Percentiles rank a stretch among this genome's conserved stretches.
Evolutionary conservation across 37 sponge, comb jelly and placozoan genomes (phyloP).

Genomic region (Crambe crambe): DNA sequence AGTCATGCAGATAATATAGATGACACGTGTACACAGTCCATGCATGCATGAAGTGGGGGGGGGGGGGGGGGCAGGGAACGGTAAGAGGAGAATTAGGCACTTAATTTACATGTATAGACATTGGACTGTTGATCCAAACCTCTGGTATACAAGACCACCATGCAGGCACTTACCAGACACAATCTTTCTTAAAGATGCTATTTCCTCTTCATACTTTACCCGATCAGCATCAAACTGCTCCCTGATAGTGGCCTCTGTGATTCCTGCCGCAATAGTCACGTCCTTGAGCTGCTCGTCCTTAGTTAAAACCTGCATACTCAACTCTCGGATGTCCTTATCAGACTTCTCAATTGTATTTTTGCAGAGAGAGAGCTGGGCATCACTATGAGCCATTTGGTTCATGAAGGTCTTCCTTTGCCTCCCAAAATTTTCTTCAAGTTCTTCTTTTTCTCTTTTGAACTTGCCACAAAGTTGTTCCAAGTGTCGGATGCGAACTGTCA

Average conservation of each 20-base stretch:
- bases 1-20: no score
- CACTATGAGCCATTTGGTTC: constrained; percentile 59
- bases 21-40: no score
- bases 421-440: constrained; percentile 79
- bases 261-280: not conserved
- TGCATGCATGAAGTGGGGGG: no score
- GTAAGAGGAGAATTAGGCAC: no score
- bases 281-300: constrained; percentile 45
- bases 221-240: constrained; percentile 62
- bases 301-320: constrained; percentile 3
- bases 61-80: no score
- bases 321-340: not conserved
- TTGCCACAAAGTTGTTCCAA: constrained; percentile 19
- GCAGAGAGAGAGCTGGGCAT: constrained; percentile 8
- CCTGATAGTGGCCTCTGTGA: constrained; percentile 14
- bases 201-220: constrained; percentile 69
- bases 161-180: constrained; percentile 26
- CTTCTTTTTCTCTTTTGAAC: constrained; percentile 37
- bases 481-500: not conserved
- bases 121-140: no score
- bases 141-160: no score
- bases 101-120: no score
- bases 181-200: constrained; percentile 44
- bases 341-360: constrained; percentile 4
- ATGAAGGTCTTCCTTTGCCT: constrained; percentile 76